phyloP scores from a whole-genome alignment of 92 coral and sea anemone genomes.

The Porites lobata region DNA sequence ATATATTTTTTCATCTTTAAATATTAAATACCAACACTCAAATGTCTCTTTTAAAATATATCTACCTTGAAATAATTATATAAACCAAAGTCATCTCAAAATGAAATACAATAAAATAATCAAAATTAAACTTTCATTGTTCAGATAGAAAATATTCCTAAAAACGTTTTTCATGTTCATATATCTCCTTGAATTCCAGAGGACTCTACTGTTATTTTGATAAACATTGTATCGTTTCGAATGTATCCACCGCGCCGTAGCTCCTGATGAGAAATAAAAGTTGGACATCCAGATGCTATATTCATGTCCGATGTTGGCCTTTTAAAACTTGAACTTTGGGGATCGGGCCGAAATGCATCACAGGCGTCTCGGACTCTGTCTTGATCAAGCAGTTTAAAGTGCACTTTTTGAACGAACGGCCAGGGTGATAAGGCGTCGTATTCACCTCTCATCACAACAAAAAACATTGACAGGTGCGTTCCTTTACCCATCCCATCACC shows the following conservation, averaged over 20 bases:
- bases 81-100: no score
- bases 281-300: conserved; percentile 89
- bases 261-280: conserved; percentile 69
- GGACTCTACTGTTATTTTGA: conserved; percentile 74
- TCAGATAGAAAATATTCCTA: neutral
- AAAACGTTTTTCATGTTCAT: neutral
- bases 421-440: conserved; percentile 88
- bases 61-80: no score
- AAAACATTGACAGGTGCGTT: conserved; percentile 80
- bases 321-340: conserved; percentile 84
- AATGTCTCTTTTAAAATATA: no score
- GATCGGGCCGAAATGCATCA: conserved; percentile 87
- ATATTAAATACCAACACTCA: no score
- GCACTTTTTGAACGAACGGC: conserved; percentile 91
- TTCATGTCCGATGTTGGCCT: conserved; percentile 87
- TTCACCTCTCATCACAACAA: conserved; percentile 90
- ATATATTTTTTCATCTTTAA: no score
- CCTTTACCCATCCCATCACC: conserved; percentile 88
- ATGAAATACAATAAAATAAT: no score
- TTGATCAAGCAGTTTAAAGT: conserved; percentile 83
- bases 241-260: conserved; percentile 64
- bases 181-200: conserved; percentile 45
- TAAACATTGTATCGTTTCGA: conserved; percentile 74
- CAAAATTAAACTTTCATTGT: neutral
- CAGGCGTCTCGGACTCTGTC: conserved; percentile 67